A percentile compares a stretch with the other conserved stretches of the same genome.
Evolutionary conservation across 2,888 invertebrate genomes (phyloP).

Genomic region (Nudaria mundana): DNA sequence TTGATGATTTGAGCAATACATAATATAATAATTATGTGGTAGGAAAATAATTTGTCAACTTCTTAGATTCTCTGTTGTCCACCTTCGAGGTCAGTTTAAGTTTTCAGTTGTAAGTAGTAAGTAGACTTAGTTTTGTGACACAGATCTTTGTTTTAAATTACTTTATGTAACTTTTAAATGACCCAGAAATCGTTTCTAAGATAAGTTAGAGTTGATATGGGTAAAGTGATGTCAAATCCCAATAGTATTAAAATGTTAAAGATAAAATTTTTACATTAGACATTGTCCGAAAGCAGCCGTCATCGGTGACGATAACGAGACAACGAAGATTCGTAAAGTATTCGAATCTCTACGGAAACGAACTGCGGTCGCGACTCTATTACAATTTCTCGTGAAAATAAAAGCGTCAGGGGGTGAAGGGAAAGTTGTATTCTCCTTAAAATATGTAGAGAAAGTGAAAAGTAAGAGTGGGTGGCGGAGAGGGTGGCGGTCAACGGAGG

Average conservation of each 20-base stretch:
- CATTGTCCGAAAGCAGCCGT: conserved; percentile 42
- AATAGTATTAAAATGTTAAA: conserved; percentile 45
- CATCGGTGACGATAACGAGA: conserved; percentile 57
- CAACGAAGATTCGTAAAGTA: conserved; percentile 57
- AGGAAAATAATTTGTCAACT: too few species aligned
- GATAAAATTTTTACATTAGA: conserved; percentile 59
- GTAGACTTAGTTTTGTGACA: too few species aligned
- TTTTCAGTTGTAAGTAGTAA: too few species aligned
- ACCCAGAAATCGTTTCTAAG: conserved; percentile 36
- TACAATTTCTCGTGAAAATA: conserved; percentile 64
- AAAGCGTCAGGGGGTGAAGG: conserved; percentile 62
- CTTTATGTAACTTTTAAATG: conserved; percentile 34
- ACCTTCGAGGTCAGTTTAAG: too few species aligned
- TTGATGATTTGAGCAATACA: too few species aligned
- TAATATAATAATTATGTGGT: too few species aligned
- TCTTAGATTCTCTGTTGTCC: too few species aligned
- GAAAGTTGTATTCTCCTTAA: conserved; percentile 80
- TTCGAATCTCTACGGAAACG: conserved; percentile 47
- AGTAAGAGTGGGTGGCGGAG: conserved; percentile 66
- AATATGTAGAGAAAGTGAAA: conserved; percentile 82
- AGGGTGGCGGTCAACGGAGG: conserved; percentile 63
- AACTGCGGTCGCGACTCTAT: conserved; percentile 53
- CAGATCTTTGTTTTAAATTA: too few species aligned
- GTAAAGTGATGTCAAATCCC: conserved; percentile 51
- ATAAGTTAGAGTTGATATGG: conserved; percentile 34